These are phyloP conservation scores for Idaea biselata DNA, from an alignment of 2,888 invertebrate species.

Conservation along the genomic window DNA sequence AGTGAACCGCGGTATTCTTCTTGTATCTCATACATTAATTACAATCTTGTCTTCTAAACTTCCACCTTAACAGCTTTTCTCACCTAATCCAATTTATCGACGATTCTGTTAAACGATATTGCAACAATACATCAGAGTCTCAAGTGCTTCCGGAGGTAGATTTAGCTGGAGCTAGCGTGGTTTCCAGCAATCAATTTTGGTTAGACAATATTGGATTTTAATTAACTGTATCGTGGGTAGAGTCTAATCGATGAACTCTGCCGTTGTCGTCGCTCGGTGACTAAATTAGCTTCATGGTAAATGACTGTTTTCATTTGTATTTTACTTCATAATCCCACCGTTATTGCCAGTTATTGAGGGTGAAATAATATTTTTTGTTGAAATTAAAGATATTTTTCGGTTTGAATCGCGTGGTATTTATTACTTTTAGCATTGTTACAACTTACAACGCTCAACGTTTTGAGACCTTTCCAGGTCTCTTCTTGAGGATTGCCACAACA, in stretches of 20 bases:
- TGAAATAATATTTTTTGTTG: no score
- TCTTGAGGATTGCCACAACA: no score
- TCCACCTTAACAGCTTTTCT: constrained; percentile 3
- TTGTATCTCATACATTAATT: not conserved
- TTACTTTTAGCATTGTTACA: no score
- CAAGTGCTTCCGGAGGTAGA: constrained; percentile 36
- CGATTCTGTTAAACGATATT: constrained; percentile 27
- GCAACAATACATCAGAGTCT: constrained; percentile 32
- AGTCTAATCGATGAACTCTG: constrained; percentile 57
- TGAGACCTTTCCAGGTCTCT: no score
- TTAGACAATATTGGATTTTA: constrained; percentile 80
- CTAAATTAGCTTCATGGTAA: constrained; percentile 32
- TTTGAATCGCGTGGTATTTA: no score
- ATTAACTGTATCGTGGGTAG: constrained; percentile 71
- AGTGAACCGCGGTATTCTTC: no score
- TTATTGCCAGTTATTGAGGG: no score
- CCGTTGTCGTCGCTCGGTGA: constrained; percentile 51
- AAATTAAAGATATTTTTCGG: no score
- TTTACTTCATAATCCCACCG: constrained; percentile 33
- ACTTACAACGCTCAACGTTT: no score
- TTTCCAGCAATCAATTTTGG: constrained; percentile 74
- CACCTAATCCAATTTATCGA: constrained; percentile 10
- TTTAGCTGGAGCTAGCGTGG: constrained; percentile 45
- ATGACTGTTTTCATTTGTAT: constrained; percentile 33
- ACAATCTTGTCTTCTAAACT: not conserved